Conservation (phyloP, 2,797 vertebrate species). For the Sebastes alutus region DNA sequence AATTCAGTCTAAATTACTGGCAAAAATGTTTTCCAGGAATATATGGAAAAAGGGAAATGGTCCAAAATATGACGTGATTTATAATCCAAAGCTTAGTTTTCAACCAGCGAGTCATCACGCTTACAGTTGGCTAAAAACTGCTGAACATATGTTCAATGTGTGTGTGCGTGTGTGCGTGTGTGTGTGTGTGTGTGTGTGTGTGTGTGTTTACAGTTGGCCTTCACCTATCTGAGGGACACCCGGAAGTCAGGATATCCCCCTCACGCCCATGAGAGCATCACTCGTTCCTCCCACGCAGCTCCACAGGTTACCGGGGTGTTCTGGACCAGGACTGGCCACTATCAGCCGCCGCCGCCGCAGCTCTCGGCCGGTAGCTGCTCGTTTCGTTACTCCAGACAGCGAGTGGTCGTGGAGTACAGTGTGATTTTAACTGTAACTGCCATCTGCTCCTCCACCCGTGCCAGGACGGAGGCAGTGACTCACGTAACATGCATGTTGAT, state of each 20-base stretch:
- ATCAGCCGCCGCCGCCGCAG: not conserved
- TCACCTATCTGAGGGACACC: constrained; percentile 29
- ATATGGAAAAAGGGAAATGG: not conserved
- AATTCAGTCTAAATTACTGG: not conserved
- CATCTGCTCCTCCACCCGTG: constrained; percentile 45
- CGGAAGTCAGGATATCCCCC: constrained; percentile 59
- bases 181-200: not conserved
- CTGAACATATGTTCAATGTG: constrained; percentile 31
- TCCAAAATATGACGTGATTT: not conserved
- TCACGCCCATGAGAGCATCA: constrained; percentile 12
- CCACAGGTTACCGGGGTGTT: constrained; percentile 13
- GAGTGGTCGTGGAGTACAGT: constrained; percentile 22
- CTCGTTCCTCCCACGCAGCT: constrained; percentile 35
- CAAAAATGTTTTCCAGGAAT: not conserved
- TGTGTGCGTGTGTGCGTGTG: not conserved
- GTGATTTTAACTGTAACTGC: constrained; percentile 1
- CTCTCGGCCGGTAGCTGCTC: not conserved
- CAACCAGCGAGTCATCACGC: not conserved
- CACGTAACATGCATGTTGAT: constrained; percentile 13
- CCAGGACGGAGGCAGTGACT: constrained; percentile 24
- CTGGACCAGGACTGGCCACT: constrained; percentile 1
- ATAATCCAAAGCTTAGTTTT: not conserved
- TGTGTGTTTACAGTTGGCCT: not conserved
- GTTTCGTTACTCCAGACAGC: constrained; percentile 33
- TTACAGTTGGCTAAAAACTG: constrained; percentile 28